Percentiles rank a stretch among this genome's conserved stretches.
Evolutionary conservation across 2,113 vertebrate genomes (phyloP).

Genomic region (Macroglossus sobrinus): DNA sequence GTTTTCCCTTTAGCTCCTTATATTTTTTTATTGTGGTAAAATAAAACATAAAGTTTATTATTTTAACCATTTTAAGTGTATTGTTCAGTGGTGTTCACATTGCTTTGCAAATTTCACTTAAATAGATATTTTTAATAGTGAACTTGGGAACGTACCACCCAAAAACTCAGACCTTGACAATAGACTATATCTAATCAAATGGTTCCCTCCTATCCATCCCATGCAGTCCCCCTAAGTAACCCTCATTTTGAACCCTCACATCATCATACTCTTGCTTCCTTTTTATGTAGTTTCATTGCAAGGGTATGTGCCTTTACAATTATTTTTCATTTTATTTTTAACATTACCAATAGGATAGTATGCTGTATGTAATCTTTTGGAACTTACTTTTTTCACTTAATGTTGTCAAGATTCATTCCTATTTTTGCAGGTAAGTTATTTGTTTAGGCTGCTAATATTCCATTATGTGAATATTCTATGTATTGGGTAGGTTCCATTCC

Average conservation of each 20-base stretch:
- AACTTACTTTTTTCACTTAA: not conserved
- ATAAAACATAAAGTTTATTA: not conserved
- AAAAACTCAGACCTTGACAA: not conserved
- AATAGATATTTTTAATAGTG: not conserved
- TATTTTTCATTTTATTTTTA: not conserved
- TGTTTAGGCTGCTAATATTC: not conserved
- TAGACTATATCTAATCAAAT: not conserved
- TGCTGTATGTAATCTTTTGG: not conserved
- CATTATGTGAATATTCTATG: not conserved
- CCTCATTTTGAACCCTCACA: not conserved
- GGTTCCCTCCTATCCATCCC: not conserved
- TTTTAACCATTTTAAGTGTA: not conserved
- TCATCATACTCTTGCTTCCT: not conserved
- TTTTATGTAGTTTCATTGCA: not conserved
- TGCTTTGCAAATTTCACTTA: not conserved
- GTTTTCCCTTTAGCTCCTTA: not conserved
- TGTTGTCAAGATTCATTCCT: not conserved
- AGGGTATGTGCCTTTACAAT: not conserved
- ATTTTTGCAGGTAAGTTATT: not conserved
- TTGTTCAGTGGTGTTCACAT: not conserved
- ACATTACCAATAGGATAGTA: not conserved
- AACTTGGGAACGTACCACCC: not conserved
- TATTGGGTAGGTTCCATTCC: not conserved
- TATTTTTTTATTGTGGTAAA: not conserved
- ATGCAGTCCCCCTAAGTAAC: not conserved